A percentile compares a stretch with the other conserved stretches of the same genome.
Evolutionary conservation across 2,888 invertebrate species (phyloP).

Genomic region (Stictocephala bisonia): DNA sequence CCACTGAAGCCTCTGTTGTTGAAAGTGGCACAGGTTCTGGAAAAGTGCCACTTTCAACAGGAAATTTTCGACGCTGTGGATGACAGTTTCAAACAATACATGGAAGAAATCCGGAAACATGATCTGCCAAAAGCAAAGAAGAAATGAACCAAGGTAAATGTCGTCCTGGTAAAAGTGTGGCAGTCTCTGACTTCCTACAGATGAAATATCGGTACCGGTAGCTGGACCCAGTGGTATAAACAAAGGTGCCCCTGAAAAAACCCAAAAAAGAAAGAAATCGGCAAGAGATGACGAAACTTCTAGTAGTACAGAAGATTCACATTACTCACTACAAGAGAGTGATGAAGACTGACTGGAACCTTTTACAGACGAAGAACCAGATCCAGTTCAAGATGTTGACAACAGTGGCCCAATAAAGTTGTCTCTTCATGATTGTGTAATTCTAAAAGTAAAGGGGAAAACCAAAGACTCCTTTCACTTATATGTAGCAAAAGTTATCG

Average conservation of each 20-base stretch:
- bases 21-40: background rate
- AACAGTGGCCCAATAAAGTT: conserved; percentile 7
- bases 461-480: conserved; percentile 28
- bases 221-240: conserved; percentile 1
- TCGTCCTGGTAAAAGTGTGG: conserved; percentile 36
- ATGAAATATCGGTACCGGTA: conserved; percentile 7
- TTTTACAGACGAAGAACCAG: conserved; percentile 14
- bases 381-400: background rate
- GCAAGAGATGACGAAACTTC: background rate
- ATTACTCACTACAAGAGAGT: conserved; percentile 32
- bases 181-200: conserved; percentile 18
- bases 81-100: conserved; percentile 21
- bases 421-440: conserved; percentile 28
- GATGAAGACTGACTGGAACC: background rate
- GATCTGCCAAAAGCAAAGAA: conserved; percentile 18
- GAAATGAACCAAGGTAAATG: conserved; percentile 21
- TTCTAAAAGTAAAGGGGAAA: conserved; percentile 46
- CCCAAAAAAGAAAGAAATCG: conserved; percentile 12
- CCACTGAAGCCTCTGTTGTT: conserved; percentile 4
- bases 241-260: conserved; percentile 3
- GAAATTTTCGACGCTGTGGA: conserved; percentile 24
- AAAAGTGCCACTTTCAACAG: background rate
- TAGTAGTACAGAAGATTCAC: conserved; percentile 23
- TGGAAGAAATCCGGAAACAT: conserved; percentile 2
- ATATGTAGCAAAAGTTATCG: conserved; percentile 39